phyloP scores from a whole-genome alignment of 2,113 vertebrate species.

The Holacanthus passer region DNA sequence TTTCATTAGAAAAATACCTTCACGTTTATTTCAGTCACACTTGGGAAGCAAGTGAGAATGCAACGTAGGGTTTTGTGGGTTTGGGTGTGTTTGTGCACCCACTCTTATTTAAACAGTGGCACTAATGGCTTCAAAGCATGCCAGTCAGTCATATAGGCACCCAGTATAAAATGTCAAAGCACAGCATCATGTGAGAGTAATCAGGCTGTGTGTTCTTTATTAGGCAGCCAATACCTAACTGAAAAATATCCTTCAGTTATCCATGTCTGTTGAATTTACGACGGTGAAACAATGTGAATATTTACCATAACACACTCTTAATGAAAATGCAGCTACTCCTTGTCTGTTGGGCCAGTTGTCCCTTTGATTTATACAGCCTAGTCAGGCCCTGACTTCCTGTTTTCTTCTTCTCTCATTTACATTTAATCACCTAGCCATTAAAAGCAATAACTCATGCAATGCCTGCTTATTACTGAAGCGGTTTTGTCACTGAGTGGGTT shows the following conservation, averaged over 20 bases:
- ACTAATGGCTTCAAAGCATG: background rate
- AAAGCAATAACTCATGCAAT: slow-evolving; percentile 16
- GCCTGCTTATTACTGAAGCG: background rate
- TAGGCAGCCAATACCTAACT: slow-evolving; percentile 11
- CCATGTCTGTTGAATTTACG: background rate
- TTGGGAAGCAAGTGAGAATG: background rate
- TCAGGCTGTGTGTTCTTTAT: background rate
- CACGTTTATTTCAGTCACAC: background rate
- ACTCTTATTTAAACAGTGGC: background rate
- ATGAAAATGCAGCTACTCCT: background rate
- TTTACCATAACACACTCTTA: background rate
- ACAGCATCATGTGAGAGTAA: slow-evolving; percentile 11
- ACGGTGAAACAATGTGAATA: background rate
- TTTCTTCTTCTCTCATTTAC: slow-evolving; percentile 31
- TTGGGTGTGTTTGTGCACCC: background rate
- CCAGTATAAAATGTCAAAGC: background rate
- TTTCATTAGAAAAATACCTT: slow-evolving; percentile 1
- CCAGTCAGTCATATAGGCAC: background rate
- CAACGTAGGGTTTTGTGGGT: background rate
- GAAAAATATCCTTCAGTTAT: slow-evolving; percentile 11
- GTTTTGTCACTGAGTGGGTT: background rate
- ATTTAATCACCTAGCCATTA: slow-evolving; percentile 24
- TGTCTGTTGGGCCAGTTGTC: background rate
- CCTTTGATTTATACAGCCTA: slow-evolving; percentile 15
- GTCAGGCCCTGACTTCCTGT: slow-evolving; percentile 5